Conservation (phyloP, 2,888 invertebrate genomes). For the Chorisops tibialis region DNA sequence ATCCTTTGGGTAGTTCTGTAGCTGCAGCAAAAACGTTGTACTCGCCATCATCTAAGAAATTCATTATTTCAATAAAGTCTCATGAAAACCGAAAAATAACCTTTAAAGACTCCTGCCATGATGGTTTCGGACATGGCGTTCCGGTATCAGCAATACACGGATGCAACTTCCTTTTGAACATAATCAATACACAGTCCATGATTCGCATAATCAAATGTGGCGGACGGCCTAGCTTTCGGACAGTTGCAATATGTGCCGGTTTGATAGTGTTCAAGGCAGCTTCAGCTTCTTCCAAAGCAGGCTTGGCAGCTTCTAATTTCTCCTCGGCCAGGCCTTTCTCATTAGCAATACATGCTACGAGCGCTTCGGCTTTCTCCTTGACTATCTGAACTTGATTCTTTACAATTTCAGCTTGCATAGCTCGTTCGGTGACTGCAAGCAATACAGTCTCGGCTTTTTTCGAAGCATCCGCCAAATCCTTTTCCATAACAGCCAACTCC, state of each 20-base stretch:
- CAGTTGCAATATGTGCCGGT: conserved; percentile 93
- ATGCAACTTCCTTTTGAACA: conserved; percentile 87
- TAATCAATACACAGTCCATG: conserved; percentile 92
- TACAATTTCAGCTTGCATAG: conserved; percentile 91
- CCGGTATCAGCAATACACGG: conserved; percentile 77
- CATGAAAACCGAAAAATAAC: conserved; percentile 45
- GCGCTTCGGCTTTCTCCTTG: conserved; percentile 89
- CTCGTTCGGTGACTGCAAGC: conserved; percentile 86
- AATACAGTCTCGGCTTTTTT: conserved; percentile 86
- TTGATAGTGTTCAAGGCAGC: conserved; percentile 93
- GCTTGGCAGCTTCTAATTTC: conserved; percentile 92
- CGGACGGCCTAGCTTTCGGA: conserved; percentile 89
- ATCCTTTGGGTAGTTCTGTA: conserved; percentile 94
- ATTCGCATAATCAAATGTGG: conserved; percentile 97
- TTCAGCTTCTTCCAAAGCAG: conserved; percentile 93
- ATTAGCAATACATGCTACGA: conserved; percentile 80
- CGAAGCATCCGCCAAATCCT: conserved; percentile 87
- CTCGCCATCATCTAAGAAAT: conserved; percentile 84
- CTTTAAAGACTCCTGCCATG: conserved; percentile 94
- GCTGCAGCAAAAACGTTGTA: conserved; percentile 83
- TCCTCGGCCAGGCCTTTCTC: conserved; percentile 90
- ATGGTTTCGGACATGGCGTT: conserved; percentile 81
- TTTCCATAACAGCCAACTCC: conserved; percentile 91
- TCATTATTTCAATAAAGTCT: not conserved
- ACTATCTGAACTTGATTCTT: conserved; percentile 95